Base-by-base conservation (phyloP, 2,888 invertebrate species). In the Acanthosepion esculentum region DNA sequence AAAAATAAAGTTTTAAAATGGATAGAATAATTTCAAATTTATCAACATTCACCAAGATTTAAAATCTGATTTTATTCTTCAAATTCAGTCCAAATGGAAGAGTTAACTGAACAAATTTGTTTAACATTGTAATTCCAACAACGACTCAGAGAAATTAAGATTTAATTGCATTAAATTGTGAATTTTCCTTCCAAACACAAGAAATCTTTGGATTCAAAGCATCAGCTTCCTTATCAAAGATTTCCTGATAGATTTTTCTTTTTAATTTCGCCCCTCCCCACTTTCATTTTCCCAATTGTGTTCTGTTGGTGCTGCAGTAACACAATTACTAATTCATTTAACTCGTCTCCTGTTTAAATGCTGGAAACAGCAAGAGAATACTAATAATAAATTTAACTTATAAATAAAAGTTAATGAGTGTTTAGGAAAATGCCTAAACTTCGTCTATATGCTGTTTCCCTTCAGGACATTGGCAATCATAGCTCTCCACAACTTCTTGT, bases 141-240 rank as follows among this genome's bases (percentile, higher is more conserved):
- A n/a, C 78, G 78, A n/a, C n/a, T 15, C 78, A n/a, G n/a, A 78
- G 33, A 78, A 78, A 78, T 78, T n/a, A n/a, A 33, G 33, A 78
- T n/a, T 78, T 78, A 78, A 78, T 78, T 78, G 78, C 78, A 78
- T 78, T 78, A 78, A 33, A 78, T 78, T n/a, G n/a, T n/a, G n/a
- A 78, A 78, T n/a, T n/a, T n/a, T 78, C n/a, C 78, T 26, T 29
- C n/a, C n/a, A 78, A 78, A 78, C 78, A 78, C 78, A n/a, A 33
- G 33, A 33, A 78, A 29, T 78, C 78, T 29, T 78, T 29, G n/a
- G 29, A 78, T 78, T 29, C 78, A 29, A 78, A 78, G 33, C n/a
- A n/a, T n/a, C 78, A 78, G 23, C 10, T 78, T 78, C 78, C 78
- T 78, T 78, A 78, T 78, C 78, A 78, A 78, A 78, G 78, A 78